Base-by-base conservation (phyloP, 2,113 vertebrate species). In the Haemorhous mexicanus region DNA sequence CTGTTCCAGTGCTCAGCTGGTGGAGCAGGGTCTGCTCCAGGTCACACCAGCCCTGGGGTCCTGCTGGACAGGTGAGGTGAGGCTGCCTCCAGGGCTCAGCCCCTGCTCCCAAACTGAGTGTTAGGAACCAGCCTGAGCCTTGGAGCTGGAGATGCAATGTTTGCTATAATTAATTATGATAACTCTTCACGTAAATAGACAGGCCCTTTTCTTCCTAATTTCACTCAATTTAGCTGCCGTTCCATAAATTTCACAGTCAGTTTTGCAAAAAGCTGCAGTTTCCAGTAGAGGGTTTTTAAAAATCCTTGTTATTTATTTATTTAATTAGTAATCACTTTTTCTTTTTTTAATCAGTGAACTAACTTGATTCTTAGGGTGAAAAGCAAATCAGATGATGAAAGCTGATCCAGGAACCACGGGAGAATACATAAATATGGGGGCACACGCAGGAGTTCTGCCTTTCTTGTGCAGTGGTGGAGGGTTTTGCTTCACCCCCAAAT, bases 181-280 rank as follows among this genome's bases (percentile, higher is more conserved):
- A 91, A 84, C 86, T 80, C 88, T 72, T 95, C 68, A 67, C 81
- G 52, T 41, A 87, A 92, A 92, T 61, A 92, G 94, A 43, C 84
- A 75, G 47, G 76, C 89, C 69, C 91, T 95, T 95, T 95, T 91
- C 94, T 93, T 91, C 77, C 80, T 81, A 35, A 94, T 93, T 90
- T 84, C 73, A 41, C 75, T 93, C 94, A 18, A 87, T 94, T 92
- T 92, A 77, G 93, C 80, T 72, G 80, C 33, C 35, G 64, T 96
- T 94, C 94, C 94, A 68, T 84, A 84, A 84, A 94, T 94, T 92
- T 94, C 93, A 89, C 91, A 94, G 76, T 72, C 7, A 0, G n/a
- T 67, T 88, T 47, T 92, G 72, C 59, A 76, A 91, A 90, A 88
- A 62, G 89, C 86, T 64, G 84, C 66, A 44, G 52, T 78, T 96